These are phyloP conservation scores for Xylocampa areola DNA, from an alignment of 2,888 invertebrate species.

Conservation along the genomic window DNA sequence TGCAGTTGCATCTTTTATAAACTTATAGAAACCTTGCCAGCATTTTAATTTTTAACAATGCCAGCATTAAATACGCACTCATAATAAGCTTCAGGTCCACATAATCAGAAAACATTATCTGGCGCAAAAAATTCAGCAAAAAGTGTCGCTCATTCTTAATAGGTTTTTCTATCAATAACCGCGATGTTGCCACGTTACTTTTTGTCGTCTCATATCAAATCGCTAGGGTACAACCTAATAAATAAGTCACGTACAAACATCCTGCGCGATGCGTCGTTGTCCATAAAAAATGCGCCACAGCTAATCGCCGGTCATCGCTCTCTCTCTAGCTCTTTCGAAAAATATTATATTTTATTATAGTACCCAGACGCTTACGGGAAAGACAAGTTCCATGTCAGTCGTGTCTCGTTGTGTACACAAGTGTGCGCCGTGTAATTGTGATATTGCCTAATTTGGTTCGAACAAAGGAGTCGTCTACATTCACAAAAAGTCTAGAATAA, in stretches of 20 bases:
- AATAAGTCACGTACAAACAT: slow-evolving; percentile 84
- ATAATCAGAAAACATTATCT: slow-evolving; percentile 50
- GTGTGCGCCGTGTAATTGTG: slow-evolving; percentile 69
- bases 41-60: background rate
- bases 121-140: slow-evolving; percentile 46
- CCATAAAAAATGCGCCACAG: slow-evolving; percentile 77
- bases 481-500: slow-evolving; percentile 48
- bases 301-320: slow-evolving; percentile 86
- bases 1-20: no score
- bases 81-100: slow-evolving; percentile 23
- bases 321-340: slow-evolving; percentile 76
- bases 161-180: slow-evolving; percentile 50
- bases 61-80: background rate
- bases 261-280: slow-evolving; percentile 72
- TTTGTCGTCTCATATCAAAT: slow-evolving; percentile 63
- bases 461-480: slow-evolving; percentile 54
- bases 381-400: slow-evolving; percentile 72
- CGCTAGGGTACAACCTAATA: slow-evolving; percentile 64
- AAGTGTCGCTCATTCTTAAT: slow-evolving; percentile 49
- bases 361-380: slow-evolving; percentile 73
- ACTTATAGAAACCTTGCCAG: no score
- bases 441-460: slow-evolving; percentile 77
- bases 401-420: slow-evolving; percentile 77
- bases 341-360: slow-evolving; percentile 68
- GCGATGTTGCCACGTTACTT: slow-evolving; percentile 54